These are phyloP conservation scores for Diarsia dahlii DNA, from an alignment of 2,888 invertebrate genomes.

Conservation along the genomic window DNA sequence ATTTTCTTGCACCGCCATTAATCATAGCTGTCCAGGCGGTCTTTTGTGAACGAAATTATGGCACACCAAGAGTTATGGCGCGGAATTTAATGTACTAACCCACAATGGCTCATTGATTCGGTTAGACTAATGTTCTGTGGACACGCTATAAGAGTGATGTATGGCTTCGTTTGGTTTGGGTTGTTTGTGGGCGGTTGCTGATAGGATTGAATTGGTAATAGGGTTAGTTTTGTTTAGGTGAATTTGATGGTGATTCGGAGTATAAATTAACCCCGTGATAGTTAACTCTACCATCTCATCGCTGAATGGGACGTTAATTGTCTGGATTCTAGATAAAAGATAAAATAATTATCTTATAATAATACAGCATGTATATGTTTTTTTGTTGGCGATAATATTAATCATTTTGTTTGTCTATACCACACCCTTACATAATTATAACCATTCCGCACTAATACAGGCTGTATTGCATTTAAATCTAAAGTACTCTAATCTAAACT, in stretches of 20 bases:
- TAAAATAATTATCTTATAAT: background rate
- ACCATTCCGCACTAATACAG: no score
- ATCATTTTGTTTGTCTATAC: no score
- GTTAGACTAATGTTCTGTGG: slow-evolving; percentile 75
- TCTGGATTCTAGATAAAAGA: background rate
- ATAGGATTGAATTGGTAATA: slow-evolving; percentile 34
- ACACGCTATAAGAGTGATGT: slow-evolving; percentile 73
- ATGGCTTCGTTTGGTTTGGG: slow-evolving; percentile 59
- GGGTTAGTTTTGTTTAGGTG: slow-evolving; percentile 29
- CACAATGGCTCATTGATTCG: slow-evolving; percentile 82
- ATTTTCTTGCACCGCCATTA: slow-evolving; percentile 78
- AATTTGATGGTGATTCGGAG: background rate
- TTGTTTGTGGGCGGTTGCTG: slow-evolving; percentile 31
- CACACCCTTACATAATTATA: no score
- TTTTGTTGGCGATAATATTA: no score
- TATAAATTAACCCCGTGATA: background rate
- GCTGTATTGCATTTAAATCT: no score
- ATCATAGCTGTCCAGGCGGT: slow-evolving; percentile 80
- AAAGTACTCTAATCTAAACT: no score
- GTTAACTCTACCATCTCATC: background rate
- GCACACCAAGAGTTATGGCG: slow-evolving; percentile 77
- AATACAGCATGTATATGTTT: no score
- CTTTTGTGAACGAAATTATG: slow-evolving; percentile 81
- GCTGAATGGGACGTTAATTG: background rate
- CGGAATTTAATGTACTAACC: slow-evolving; percentile 79